Percentiles rank a stretch among this genome's conserved stretches.
These are phyloP conservation scores for Drosophila lutescens DNA, from an alignment of 2,888 invertebrate species.

Conservation along the genomic window DNA sequence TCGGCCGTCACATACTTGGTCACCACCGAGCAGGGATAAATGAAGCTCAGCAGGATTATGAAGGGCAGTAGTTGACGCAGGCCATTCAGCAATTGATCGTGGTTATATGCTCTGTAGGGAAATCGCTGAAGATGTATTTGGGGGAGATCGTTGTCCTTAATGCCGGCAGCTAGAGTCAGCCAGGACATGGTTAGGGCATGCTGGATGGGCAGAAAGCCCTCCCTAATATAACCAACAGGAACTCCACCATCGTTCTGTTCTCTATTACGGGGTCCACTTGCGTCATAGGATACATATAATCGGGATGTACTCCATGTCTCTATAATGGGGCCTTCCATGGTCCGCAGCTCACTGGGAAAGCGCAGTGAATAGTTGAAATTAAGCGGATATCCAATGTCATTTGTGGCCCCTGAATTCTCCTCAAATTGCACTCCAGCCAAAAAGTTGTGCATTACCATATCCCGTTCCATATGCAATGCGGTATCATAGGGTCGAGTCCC, in stretches of 20 bases:
- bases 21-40: conserved; percentile 91
- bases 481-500: conserved; percentile 2
- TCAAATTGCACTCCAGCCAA: conserved; percentile 86
- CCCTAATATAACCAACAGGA: conserved; percentile 86
- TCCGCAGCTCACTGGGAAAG: conserved; percentile 87
- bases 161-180: conserved; percentile 33
- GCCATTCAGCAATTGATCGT: conserved; percentile 88
- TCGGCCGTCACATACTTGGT: conserved; percentile 87
- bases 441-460: conserved; percentile 32
- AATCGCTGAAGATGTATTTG: conserved; percentile 85
- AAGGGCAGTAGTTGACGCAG: conserved; percentile 89
- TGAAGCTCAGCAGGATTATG: conserved; percentile 90
- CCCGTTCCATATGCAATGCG: conserved; percentile 31
- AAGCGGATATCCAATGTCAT: conserved; percentile 78
- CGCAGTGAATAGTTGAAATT: conserved; percentile 86
- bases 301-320: conserved; percentile 87
- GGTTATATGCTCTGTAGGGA: conserved; percentile 89
- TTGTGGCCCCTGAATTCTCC: background rate
- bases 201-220: conserved; percentile 88
- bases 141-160: conserved; percentile 34
- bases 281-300: conserved; percentile 87
- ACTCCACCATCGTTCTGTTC: conserved; percentile 84
- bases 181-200: conserved; percentile 85
- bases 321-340: conserved; percentile 53
- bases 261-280: conserved; percentile 87